Evolutionary conservation across 2,113 vertebrate species (phyloP).

Genomic region (Malurus alboscapulatus): DNA sequence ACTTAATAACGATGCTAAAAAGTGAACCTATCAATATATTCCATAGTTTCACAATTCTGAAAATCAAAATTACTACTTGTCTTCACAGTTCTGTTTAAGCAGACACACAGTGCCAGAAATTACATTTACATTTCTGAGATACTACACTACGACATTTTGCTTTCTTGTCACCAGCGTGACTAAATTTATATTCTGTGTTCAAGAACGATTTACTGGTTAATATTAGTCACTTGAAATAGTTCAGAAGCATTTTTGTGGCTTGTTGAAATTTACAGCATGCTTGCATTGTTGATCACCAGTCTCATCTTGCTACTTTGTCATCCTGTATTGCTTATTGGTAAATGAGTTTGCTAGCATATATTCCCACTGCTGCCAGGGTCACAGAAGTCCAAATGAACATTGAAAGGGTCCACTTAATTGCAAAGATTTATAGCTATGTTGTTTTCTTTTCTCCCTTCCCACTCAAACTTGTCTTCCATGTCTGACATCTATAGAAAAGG

Average conservation of each 20-base stretch:
- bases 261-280: background rate
- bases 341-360: constrained; percentile 26
- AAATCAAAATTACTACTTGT: background rate
- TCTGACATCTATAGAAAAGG: constrained; percentile 28
- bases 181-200: background rate
- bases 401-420: constrained; percentile 23
- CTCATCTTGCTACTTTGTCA: background rate
- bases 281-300: constrained; percentile 1
- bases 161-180: background rate
- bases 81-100: background rate
- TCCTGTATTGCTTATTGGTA: background rate
- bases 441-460: constrained; percentile 46
- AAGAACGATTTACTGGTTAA: background rate
- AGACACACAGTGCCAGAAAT: background rate
- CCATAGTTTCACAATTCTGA: background rate
- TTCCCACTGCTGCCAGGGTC: constrained; percentile 45
- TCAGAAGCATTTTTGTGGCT: background rate
- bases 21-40: background rate
- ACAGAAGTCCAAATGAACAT: constrained; percentile 30
- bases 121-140: background rate
- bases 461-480: constrained; percentile 45
- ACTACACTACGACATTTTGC: background rate
- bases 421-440: constrained; percentile 45
- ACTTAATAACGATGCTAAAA: background rate
- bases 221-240: background rate